phyloP scores from a whole-genome alignment of 1,140 invertebrate genomes.

The Conus ventricosus region DNA sequence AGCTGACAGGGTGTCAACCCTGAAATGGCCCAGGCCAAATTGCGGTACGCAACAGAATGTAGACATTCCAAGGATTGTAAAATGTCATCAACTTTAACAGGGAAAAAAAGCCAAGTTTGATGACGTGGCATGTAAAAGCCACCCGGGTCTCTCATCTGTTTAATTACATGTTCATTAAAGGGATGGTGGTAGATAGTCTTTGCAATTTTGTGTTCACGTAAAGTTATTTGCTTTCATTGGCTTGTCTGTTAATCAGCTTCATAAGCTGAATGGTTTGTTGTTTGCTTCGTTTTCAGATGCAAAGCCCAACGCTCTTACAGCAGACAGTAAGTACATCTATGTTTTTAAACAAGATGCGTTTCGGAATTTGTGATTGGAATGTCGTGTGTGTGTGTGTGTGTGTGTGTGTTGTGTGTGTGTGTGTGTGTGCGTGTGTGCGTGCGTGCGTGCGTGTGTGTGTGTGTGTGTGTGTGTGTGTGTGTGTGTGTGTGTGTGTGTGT shows the following conservation, averaged over 20 bases:
- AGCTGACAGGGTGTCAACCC: too few species aligned
- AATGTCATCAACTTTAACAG: too few species aligned
- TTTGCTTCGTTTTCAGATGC: neutral
- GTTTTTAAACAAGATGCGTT: too few species aligned
- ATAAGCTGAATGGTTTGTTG: neutral
- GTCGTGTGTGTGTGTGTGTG: neutral
- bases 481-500: neutral
- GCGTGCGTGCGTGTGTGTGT: neutral
- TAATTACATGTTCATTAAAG: neutral
- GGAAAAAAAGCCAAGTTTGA: too few species aligned
- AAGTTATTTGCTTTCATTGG: neutral
- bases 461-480: neutral
- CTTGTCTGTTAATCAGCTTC: neutral
- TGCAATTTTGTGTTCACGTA: too few species aligned
- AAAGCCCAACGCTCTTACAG: neutral
- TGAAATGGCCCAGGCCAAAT: too few species aligned
- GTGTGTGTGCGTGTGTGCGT: neutral
- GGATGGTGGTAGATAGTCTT: too few species aligned
- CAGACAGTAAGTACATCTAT: neutral
- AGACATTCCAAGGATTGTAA: too few species aligned
- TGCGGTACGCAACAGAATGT: too few species aligned
- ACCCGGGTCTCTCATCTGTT: too few species aligned
- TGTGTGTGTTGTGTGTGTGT: neutral
- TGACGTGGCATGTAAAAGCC: too few species aligned
- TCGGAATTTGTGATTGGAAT: too few species aligned